Evolutionary conservation across 2,888 invertebrate genomes (phyloP).

Genomic region (Watsonalla binaria): DNA sequence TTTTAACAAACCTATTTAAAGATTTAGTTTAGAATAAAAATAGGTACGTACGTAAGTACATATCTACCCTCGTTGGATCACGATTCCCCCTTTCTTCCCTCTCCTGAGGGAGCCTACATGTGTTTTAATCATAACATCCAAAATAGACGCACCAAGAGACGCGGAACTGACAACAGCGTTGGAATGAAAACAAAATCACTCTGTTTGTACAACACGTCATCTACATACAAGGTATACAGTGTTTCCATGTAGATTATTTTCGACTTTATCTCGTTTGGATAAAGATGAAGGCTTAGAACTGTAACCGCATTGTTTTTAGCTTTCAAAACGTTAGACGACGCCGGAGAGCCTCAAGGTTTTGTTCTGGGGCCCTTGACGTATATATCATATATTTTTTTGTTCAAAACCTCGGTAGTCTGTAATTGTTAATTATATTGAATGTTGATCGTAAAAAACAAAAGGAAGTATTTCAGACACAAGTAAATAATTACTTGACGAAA

Average conservation of each 20-base stretch:
- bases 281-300: not conserved
- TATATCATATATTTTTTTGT: not conserved
- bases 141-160: not conserved
- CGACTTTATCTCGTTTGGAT: not conserved
- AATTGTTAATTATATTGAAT: too few species aligned
- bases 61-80: not conserved
- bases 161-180: not conserved
- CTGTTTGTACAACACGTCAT: conserved; percentile 1
- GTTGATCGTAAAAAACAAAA: too few species aligned
- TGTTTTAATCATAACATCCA: conserved; percentile 2
- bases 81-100: not conserved
- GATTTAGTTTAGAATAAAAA: too few species aligned
- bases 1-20: too few species aligned
- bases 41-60: not conserved
- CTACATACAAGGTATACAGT: not conserved
- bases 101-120: not conserved
- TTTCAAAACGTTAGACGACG: not conserved
- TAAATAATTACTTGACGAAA: too few species aligned
- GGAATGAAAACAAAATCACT: conserved; percentile 1
- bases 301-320: not conserved
- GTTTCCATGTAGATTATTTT: not conserved
- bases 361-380: not conserved
- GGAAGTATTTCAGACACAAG: too few species aligned
- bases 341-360: not conserved
- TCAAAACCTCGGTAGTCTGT: not conserved